Evolutionary conservation across 2,113 vertebrate species (phyloP).

Genomic region (Syngnathus scovelli): DNA sequence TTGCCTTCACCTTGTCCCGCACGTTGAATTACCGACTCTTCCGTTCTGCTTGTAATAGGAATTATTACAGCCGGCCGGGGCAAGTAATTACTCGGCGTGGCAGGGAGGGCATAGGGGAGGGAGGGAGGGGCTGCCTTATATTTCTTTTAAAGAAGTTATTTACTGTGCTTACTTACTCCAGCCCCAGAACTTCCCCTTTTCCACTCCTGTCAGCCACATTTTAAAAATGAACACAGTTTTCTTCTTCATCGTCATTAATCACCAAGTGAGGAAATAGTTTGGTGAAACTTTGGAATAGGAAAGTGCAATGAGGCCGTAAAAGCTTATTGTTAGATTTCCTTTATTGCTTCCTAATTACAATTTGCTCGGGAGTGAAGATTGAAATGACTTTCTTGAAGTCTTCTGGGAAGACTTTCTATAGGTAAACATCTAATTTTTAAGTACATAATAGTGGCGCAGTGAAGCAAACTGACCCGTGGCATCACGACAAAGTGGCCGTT

Average conservation of each 20-base stretch:
- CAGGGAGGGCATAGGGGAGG: constrained; percentile 77
- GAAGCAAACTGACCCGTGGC: constrained; percentile 35
- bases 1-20: constrained; percentile 99
- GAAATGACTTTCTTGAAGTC: background rate
- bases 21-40: constrained; percentile 98
- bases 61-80: constrained; percentile 98
- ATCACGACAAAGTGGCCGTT: constrained; percentile 45
- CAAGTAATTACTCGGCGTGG: constrained; percentile 97
- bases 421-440: background rate
- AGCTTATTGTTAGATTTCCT: constrained; percentile 11
- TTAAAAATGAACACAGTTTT: constrained; percentile 90
- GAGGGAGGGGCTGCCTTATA: constrained; percentile 79
- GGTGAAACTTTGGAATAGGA: background rate
- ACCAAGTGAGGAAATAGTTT: constrained; percentile 44
- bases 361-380: background rate
- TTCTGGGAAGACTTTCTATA: background rate
- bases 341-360: background rate
- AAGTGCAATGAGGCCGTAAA: background rate
- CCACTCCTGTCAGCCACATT: constrained; percentile 74
- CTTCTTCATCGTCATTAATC: constrained; percentile 89
- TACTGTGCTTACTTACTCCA: constrained; percentile 76
- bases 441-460: background rate
- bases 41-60: constrained; percentile 99
- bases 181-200: constrained; percentile 36
- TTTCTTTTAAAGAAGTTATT: constrained; percentile 91